A percentile compares a stretch with the other conserved stretches of the same genome.
Conservation (phyloP, 2,113 vertebrate genomes). For the Catagonus wagneri region DNA sequence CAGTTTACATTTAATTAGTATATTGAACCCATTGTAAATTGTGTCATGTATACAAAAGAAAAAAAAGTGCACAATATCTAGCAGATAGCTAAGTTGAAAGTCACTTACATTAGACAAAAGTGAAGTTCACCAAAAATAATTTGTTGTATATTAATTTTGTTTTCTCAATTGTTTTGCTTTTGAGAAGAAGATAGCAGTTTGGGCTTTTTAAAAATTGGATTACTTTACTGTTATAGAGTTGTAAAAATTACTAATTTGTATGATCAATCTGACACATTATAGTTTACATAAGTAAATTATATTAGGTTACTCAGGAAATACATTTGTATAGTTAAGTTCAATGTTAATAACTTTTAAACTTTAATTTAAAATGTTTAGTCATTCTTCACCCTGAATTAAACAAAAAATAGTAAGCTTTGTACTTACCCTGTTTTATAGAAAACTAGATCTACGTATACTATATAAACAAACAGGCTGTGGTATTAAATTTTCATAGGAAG, state of each 20-base stretch:
- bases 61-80: not conserved
- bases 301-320: not conserved
- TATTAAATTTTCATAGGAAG: not conserved
- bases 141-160: not conserved
- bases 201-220: not conserved
- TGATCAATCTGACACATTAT: not conserved
- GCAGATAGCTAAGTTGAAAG: not conserved
- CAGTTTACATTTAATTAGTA: not conserved
- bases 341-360: not conserved
- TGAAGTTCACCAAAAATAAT: not conserved
- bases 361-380: not conserved
- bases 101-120: not conserved
- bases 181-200: not conserved
- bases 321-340: not conserved
- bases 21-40: not conserved
- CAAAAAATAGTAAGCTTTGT: not conserved
- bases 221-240: not conserved
- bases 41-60: not conserved
- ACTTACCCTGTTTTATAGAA: not conserved
- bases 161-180: not conserved
- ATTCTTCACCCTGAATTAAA: not conserved
- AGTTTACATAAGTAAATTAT: not conserved
- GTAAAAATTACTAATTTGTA: not conserved
- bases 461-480: not conserved
- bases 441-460: not conserved